phyloP scores from a whole-genome alignment of 2,113 vertebrate genomes.

The Poecilia latipinna region DNA sequence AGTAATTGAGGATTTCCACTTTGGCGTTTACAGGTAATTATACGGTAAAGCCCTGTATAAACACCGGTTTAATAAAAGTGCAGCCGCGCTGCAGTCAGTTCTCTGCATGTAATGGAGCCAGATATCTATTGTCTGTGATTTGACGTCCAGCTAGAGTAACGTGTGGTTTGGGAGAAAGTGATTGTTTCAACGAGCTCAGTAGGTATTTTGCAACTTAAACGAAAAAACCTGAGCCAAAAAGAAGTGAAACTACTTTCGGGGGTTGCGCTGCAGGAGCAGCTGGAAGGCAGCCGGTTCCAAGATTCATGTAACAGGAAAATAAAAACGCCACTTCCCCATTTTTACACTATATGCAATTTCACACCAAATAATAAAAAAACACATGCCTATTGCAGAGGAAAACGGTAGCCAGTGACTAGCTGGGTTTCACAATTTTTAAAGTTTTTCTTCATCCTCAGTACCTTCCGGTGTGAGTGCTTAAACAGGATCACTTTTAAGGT shows the following conservation, averaged over 20 bases:
- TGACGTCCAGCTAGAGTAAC: conserved; percentile 13
- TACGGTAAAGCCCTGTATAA: conserved; percentile 25
- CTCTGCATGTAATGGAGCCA: conserved; percentile 5
- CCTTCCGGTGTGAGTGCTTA: conserved; percentile 4
- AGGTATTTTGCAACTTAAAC: conserved; percentile 79
- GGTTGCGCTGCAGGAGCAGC: conserved; percentile 74
- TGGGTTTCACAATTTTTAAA: conserved; percentile 14
- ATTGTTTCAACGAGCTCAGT: conserved; percentile 57
- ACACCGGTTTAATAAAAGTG: conserved; percentile 17
- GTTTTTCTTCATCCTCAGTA: neutral
- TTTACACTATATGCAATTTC: conserved; percentile 58
- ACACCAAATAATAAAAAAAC: conserved; percentile 41
- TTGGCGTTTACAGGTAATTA: conserved; percentile 37
- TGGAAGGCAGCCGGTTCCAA: conserved; percentile 72
- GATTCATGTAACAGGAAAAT: conserved; percentile 80
- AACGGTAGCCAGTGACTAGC: neutral
- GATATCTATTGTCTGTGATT: conserved; percentile 23
- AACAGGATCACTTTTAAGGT: conserved; percentile 13
- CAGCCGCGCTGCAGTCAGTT: conserved; percentile 13
- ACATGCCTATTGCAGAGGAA: neutral
- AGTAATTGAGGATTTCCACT: conserved; percentile 53
- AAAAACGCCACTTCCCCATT: conserved; percentile 80
- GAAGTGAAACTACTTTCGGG: conserved; percentile 80
- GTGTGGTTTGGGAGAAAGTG: conserved; percentile 66
- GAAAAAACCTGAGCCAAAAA: conserved; percentile 65